These are phyloP conservation scores for Sialis lutaria DNA, from an alignment of 2,888 invertebrate species.

Conservation along the genomic window DNA sequence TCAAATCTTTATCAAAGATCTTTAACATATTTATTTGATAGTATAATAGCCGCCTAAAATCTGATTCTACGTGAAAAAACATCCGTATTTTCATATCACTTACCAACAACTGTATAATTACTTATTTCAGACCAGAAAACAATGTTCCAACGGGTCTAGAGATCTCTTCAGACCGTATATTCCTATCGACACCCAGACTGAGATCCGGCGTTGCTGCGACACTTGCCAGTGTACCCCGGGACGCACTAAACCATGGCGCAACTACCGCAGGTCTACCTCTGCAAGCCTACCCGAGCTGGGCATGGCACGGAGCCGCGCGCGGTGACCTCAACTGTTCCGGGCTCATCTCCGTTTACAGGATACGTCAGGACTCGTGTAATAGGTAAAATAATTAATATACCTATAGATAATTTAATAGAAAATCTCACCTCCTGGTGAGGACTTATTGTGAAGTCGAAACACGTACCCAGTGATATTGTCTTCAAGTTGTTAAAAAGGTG, in stretches of 20 bases:
- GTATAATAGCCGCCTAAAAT: no score
- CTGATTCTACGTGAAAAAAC: no score
- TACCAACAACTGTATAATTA: neutral
- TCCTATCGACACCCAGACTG: constrained; percentile 57
- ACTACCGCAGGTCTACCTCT: constrained; percentile 35
- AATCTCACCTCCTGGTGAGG: no score
- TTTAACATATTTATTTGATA: no score
- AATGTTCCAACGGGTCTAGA: constrained; percentile 63
- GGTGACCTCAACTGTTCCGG: constrained; percentile 58
- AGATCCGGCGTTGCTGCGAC: constrained; percentile 63
- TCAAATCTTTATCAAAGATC: no score
- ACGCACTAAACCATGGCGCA: constrained; percentile 43
- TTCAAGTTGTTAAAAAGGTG: no score
- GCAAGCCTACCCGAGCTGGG: constrained; percentile 29
- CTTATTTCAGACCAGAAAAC: constrained; percentile 47
- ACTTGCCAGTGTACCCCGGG: constrained; percentile 47
- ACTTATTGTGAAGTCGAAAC: no score
- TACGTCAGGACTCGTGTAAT: constrained; percentile 62
- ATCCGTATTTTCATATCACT: no score
- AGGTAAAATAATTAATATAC: constrained; percentile 35
- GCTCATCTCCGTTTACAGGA: constrained; percentile 61
- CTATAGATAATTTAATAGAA: no score
- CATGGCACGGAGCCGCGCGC: constrained; percentile 53
- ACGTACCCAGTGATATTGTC: no score
- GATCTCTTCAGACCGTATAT: constrained; percentile 50